Conservation (phyloP, 2,113 vertebrate species). For the Nematolebias whitei region DNA sequence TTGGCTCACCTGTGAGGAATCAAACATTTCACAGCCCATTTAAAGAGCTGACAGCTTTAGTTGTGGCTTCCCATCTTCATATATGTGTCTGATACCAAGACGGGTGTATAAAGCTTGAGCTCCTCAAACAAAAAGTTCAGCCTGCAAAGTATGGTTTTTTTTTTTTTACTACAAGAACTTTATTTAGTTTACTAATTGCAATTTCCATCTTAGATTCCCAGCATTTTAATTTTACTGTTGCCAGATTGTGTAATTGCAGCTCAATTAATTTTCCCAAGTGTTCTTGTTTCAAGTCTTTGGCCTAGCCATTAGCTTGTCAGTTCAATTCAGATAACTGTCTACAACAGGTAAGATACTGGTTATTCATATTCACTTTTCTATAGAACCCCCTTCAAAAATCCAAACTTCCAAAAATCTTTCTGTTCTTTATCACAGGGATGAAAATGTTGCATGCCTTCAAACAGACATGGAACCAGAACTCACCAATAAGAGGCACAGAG, state of each 20-base stretch:
- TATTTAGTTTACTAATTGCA: background rate
- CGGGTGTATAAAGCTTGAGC: constrained; percentile 11
- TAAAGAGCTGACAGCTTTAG: constrained; percentile 40
- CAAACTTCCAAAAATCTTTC: too few relatives aligned
- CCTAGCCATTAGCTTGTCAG: too few relatives aligned
- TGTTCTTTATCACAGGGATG: background rate
- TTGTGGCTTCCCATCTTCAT: constrained; percentile 12
- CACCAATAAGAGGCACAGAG: constrained; percentile 89
- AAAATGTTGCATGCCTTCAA: constrained; percentile 11
- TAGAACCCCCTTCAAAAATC: background rate
- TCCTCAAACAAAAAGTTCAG: constrained; percentile 4
- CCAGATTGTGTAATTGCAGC: background rate
- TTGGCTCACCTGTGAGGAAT: constrained; percentile 16
- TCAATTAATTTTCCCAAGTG: background rate
- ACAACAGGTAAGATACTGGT: too few relatives aligned
- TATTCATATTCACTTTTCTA: too few relatives aligned
- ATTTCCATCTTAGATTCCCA: background rate
- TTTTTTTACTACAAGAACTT: background rate
- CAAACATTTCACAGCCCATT: constrained; percentile 35
- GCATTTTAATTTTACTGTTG: background rate
- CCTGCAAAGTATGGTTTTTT: background rate
- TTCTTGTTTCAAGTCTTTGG: too few relatives aligned
- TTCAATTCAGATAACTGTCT: too few relatives aligned
- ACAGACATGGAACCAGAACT: constrained; percentile 42
- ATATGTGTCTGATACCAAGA: background rate